Base-by-base conservation (phyloP, 2,888 invertebrate species). In the Rhagophthalmus giganteus region DNA sequence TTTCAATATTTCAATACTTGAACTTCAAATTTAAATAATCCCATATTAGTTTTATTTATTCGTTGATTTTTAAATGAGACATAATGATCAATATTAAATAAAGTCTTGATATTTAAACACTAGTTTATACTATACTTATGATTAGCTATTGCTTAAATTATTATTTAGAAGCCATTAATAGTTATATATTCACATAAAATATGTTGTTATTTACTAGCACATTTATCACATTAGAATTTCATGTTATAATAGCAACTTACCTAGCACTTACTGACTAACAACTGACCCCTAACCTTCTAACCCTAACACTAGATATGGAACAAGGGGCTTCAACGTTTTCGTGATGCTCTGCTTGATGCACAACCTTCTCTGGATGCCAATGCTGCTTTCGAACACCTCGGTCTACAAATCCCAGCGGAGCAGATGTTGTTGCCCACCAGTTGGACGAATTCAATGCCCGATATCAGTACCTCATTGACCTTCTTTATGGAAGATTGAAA, bases 291-390 rank as follows among this genome's bases (percentile, higher is more conserved):
- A 72, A 79, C 76, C 74, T 64, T 72, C 73, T 73, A 73, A 73
- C 72, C 72, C 63, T 72, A 72, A 72, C 73, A 73, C 62, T 85
- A 93, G 92, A 90, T 89, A 73, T 90, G 90, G 81, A 87, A 90
- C 74, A 85, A 87, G 72, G 84, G 89, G 70, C 86, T 92, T 73
- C 87, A 88, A 76, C 85, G 87, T 59, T 95, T 89, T 80, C 82
- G 85, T 57, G 91, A 91, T 67, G 83, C 84, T 76, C 81, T 94
- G 59, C 84, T 94, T 73, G 90, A 90, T 66, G 81, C 87, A 39
- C 90, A 90, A 68, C 90, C 90, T 1, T 89, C 88, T 48, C 73
- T 90, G 70, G 90, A 90, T 76, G 83, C 69, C 45, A 70, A 66
- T 58, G 68, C 72, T 16, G 67, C 69, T 39, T 73, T 71, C 64